Base-by-base conservation (phyloP, 2,888 invertebrate genomes). In the Tipula helvola region DNA sequence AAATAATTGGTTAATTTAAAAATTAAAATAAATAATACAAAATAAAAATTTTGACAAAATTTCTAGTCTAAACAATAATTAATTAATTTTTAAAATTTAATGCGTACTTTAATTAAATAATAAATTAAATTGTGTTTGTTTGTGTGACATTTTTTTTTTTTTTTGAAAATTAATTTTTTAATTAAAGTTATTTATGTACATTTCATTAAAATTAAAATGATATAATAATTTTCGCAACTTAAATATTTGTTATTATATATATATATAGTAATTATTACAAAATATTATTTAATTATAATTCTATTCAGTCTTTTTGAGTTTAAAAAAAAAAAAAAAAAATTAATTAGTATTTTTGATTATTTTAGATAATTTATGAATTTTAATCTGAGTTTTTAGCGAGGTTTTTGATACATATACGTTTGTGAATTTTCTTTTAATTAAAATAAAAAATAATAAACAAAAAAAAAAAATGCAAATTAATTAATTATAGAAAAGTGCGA, bases 241-340 rank as follows among this genome's bases (percentile, higher is more conserved):
- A 85, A 4, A 16, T 16, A 39, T 85, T 85, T 39, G 16, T 85
- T 85, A 41, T 85, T 85, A 13, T 28, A 28, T 28, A 28, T 28
- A 28, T 28, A 28, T 28, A 28, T 28, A 28, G 28, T 83, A 36
- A 44, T 42, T 85, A 42, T 71, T 71, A 71, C 71, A 71, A 71
- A 71, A 71, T 71, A 71, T 71, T 71, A 28, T 28, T 71, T 71
- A 71, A 71, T 10, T 28, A 71, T 47, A 36, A 44, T 44, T 86
- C 86, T 86, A 86, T 85, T 86, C 86, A 86, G 86, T 86, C 86
- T 86, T 86, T 86, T 47, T 47, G 28, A 86, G 47, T 86, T 36
- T 28, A 44, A 44, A 47, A 42, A 86, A 47, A 28, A 86, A 47
- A 28, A 86, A 28, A 28, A 28, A 28, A 28, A 28, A 28, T 28